Evolutionary conservation across 2,113 vertebrate genomes (phyloP).

Genomic region (Falco punctatus): DNA sequence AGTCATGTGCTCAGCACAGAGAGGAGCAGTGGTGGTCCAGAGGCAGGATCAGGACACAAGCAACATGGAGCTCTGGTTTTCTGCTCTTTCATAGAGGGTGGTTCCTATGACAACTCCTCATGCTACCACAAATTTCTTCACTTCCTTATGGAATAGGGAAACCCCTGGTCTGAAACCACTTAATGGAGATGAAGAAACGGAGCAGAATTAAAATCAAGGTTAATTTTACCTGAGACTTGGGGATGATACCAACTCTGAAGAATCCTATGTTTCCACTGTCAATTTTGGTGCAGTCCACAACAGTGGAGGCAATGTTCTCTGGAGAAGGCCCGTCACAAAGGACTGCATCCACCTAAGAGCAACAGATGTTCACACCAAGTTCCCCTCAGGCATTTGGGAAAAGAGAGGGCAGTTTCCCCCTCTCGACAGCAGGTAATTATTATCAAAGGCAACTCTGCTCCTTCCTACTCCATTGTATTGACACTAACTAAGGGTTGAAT

Average conservation of each 20-base stretch:
- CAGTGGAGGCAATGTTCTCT: slow-evolving; percentile 90
- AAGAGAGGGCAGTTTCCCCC: background rate
- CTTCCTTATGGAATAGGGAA: background rate
- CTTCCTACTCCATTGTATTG: background rate
- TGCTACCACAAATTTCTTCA: background rate
- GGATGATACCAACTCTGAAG: slow-evolving; percentile 87
- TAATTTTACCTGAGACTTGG: slow-evolving; percentile 84
- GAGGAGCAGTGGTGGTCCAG: accelerated
- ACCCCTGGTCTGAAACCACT: background rate
- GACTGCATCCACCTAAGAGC: slow-evolving; percentile 84
- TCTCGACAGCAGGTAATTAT: background rate
- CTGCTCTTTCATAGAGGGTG: background rate
- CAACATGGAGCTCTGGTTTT: accelerated
- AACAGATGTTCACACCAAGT: background rate
- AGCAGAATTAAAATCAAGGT: background rate
- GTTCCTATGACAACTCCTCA: background rate
- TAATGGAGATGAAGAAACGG: background rate
- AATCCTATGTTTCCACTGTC: slow-evolving; percentile 83
- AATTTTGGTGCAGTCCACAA: slow-evolving; percentile 91
- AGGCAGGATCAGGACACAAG: background rate
- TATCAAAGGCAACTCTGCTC: background rate
- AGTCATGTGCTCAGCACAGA: background rate
- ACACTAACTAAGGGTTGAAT: background rate
- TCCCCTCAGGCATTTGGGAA: background rate
- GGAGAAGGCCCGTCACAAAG: slow-evolving; percentile 89